Evolutionary conservation across 2,797 vertebrate genomes (phyloP), one percentile per base, ranked within the genome.

Genomic region (Siniperca obscura): DNA sequence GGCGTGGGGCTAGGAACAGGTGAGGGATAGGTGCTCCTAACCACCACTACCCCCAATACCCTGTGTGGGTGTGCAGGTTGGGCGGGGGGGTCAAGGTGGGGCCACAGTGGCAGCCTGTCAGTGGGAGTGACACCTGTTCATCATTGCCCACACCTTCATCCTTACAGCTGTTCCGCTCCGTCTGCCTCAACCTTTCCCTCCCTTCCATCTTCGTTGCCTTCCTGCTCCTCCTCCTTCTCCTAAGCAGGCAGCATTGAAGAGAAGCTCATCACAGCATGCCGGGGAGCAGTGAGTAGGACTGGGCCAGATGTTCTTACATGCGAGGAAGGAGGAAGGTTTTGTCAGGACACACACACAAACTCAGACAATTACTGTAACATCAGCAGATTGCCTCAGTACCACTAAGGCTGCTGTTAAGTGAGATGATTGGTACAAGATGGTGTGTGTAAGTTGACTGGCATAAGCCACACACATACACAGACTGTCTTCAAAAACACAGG

Each of bases 321-420:
- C 52, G n/a, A 38, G 50, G 76, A 79, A 70, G 80, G 80, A 84
- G 77, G 81, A 71, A 80, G 89, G 64, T 81, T 91, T 89, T 90
- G 87, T 90, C 83, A 88, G 89, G 87, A 90, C 87, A 87, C 82
- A 80, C 90, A 88, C 89, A 81, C 86, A 82, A 84, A 87, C 86
- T 86, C 73, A 82, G 73, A 81, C 89, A 87, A 83, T 93, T 92
- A 84, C 83, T 76, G 50, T 78, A 91, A 93, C 93, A 93, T 94
- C 94, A 94, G 93, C 95, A 94, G 91, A 94, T 95, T 95, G 96
- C 94, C 95, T 96, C 94, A 80, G 92, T 95, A 95, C 86, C 86
- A 87, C 82, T 27, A 56, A 87, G 87, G 82, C 78, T 89, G 89
- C 75, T 90, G 91, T 90, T 88, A 88, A 86, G 74, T 74, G 83